phyloP scores from a whole-genome alignment of 2,797 vertebrate species.

The Brotogeris chrysoptera region DNA sequence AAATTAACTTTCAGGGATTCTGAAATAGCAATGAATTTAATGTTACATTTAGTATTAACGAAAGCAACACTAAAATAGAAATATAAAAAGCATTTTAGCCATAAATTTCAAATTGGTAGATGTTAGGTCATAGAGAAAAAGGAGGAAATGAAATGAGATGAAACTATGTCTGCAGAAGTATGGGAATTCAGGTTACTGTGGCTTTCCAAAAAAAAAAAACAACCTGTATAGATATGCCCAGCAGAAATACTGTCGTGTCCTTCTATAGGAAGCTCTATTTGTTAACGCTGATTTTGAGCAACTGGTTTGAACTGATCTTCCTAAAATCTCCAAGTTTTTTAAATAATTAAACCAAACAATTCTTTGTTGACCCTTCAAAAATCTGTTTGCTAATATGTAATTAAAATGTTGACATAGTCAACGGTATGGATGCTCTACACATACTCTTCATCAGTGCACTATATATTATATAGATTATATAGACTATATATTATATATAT shows the following conservation, averaged over 20 bases:
- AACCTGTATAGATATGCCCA: fast-evolving
- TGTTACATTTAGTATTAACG: neutral
- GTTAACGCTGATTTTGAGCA: neutral
- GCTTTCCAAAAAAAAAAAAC: neutral
- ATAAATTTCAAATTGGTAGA: neutral
- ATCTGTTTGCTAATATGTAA: neutral
- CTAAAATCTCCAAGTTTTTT: neutral
- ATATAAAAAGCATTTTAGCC: neutral
- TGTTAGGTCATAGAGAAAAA: neutral
- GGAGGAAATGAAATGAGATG: neutral
- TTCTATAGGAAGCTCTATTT: neutral
- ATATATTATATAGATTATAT: no score
- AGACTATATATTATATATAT: no score
- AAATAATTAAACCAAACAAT: neutral
- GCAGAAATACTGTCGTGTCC: neutral
- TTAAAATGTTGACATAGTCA: neutral
- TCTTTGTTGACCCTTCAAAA: neutral
- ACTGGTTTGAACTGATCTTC: neutral
- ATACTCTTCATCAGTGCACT: neutral
- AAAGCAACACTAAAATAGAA: neutral
- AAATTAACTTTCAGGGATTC: neutral
- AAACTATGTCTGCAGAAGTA: neutral
- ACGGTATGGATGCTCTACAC: neutral
- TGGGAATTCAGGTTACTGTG: neutral
- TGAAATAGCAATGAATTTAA: neutral